Base-by-base conservation (phyloP, 1,140 invertebrate species). In the Ganaspis sp. region DNA sequence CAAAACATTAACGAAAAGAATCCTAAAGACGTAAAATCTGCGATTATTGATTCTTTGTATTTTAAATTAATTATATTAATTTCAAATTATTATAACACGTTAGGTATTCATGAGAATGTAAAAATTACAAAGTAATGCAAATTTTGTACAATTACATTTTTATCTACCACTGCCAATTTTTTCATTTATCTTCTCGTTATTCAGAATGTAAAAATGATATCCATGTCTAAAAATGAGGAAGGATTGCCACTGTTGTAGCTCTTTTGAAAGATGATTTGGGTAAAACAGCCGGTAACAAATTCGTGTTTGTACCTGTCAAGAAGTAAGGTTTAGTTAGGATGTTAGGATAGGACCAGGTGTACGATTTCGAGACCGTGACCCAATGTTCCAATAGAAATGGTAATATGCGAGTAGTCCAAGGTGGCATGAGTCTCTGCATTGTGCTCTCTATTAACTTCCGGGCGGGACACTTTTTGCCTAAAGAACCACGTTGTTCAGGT, bases 301-400 rank as follows among this genome's bases (percentile, higher is more conserved):
- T 79, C 77, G 29, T 69, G 77, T 75, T 70, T 74, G 69, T 75
- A 79, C 77, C 77, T 79, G 77, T 79, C 74, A 74, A 34, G 26
- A 29, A 70, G 21, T 38, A 29, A 29, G 58, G 12, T 64, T 64
- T 64, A 64, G 58, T 64, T 64, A 64, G 54, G 54, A 64, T 64
- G 54, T 64, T 64, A 64, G 58, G 11, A 64, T 64, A 64, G 23
- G 23, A 26, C 58, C 58, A 64, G 58, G 58, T 64, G 58, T 64
- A 12, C 58, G 58, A 64, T 64, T 64, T 64, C 11, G 4, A n/a
- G 23, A 29, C 58, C 23, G 58, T 29, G 26, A 64, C 26, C 58
- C 58, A 64, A 64, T 29, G 45, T 19, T 17, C 45, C 45, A 2
- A 29, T 26, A 64, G 23, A 29, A 64, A 34, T 29, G 12, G 26